These are phyloP conservation scores for Palythoa grandis DNA, from an alignment of 92 coral and sea anemone species.

Conservation along the genomic window DNA sequence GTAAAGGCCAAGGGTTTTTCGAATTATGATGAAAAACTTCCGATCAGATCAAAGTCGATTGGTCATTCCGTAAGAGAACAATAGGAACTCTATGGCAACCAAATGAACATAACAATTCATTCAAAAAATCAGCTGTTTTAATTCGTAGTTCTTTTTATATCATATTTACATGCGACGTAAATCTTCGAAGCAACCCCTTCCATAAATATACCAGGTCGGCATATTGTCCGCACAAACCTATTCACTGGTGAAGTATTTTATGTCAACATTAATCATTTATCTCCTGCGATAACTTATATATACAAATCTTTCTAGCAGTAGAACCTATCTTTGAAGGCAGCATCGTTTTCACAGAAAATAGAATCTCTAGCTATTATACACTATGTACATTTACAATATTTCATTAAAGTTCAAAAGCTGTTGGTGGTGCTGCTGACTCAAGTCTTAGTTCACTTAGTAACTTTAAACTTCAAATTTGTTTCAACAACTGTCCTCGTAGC, in stretches of 20 bases:
- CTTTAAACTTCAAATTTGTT: constrained; percentile 20
- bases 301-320: constrained; percentile 12
- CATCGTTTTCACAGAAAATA: constrained; percentile 45
- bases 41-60: constrained; percentile 40
- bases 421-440: neutral
- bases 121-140: constrained; percentile 46
- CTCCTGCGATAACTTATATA: neutral
- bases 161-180: constrained; percentile 41
- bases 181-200: constrained; percentile 7
- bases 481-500: constrained; percentile 23
- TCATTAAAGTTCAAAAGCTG: constrained; percentile 19
- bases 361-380: constrained; percentile 14
- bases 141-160: constrained; percentile 14
- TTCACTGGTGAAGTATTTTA: constrained; percentile 13
- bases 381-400: constrained; percentile 15
- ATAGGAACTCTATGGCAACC: constrained; percentile 70
- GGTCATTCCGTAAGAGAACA: constrained; percentile 54
- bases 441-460: constrained; percentile 18
- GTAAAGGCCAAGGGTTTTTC: constrained; percentile 24
- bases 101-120: constrained; percentile 62
- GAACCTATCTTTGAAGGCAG: constrained; percentile 39
- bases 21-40: neutral
- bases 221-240: neutral
- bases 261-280: neutral
- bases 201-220: constrained; percentile 32